A percentile compares a stretch with the other conserved stretches of the same genome.
Evolutionary conservation across 2,888 invertebrate species (phyloP).

Genomic region (Papilio protenor): DNA sequence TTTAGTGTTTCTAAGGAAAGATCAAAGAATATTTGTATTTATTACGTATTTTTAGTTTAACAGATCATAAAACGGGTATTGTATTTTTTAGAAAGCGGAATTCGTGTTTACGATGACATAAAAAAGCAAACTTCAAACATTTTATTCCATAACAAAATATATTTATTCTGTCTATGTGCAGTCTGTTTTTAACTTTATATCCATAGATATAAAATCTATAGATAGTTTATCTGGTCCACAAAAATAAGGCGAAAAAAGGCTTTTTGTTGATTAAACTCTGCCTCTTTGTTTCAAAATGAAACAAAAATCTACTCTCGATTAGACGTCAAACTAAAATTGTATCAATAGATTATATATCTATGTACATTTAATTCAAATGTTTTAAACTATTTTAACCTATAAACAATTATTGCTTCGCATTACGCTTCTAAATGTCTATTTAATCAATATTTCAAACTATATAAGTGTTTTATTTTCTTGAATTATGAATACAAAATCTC

Average conservation of each 20-base stretch:
- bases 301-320: too few species aligned
- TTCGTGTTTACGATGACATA: background rate
- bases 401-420: background rate
- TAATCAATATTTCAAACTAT: background rate
- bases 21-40: slow-evolving; percentile 25
- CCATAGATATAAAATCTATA: too few species aligned
- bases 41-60: slow-evolving; percentile 12
- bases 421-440: background rate
- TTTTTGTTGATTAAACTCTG: background rate
- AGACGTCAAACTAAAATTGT: too few species aligned
- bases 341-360: too few species aligned
- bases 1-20: slow-evolving; percentile 13
- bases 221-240: background rate
- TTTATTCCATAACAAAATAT: background rate
- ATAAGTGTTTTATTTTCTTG: background rate
- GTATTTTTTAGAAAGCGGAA: slow-evolving; percentile 10
- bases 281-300: too few species aligned
- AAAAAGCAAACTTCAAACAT: background rate
- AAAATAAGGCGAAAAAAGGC: background rate
- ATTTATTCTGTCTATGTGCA: background rate
- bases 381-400: background rate
- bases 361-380: background rate
- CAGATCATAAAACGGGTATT: slow-evolving; percentile 38
- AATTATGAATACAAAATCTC: background rate
- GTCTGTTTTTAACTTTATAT: background rate